These are phyloP conservation scores for Origma solitaria DNA, from an alignment of 2,113 vertebrate genomes.

Conservation along the genomic window DNA sequence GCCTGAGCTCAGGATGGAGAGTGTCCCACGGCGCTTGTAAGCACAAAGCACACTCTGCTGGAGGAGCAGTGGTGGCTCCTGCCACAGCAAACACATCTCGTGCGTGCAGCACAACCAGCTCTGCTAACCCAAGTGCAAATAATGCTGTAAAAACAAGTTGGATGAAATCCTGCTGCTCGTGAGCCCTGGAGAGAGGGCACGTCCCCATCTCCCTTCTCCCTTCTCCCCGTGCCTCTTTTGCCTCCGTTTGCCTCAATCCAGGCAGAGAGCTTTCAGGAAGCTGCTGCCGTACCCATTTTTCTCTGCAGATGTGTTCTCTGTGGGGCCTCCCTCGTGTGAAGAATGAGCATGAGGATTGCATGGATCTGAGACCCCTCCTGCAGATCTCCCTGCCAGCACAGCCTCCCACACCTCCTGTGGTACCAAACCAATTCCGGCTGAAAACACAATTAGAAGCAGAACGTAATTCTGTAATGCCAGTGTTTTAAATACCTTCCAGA, in stretches of 20 bases:
- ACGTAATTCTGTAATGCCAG: not conserved
- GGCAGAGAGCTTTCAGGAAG: not conserved
- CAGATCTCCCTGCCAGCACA: not conserved
- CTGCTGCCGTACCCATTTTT: not conserved
- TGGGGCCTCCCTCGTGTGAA: not conserved
- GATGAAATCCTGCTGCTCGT: not conserved
- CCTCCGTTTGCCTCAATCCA: not conserved
- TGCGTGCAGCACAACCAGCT: not conserved
- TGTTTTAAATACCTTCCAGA: not conserved
- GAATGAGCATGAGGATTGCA: not conserved
- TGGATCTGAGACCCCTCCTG: not conserved
- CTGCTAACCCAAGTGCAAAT: not conserved
- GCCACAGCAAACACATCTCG: not conserved
- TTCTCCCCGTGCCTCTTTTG: not conserved
- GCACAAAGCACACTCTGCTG: not conserved
- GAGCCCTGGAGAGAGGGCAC: not conserved
- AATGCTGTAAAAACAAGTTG: not conserved
- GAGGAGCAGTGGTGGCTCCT: not conserved
- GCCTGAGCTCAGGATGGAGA: not conserved
- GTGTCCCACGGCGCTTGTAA: not conserved
- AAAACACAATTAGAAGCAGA: not conserved
- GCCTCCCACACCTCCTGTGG: not conserved
- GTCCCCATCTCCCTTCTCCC: not conserved
- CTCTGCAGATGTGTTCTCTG: not conserved
- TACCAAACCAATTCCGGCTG: conserved; percentile 8